phyloP scores from a whole-genome alignment of 2,888 invertebrate genomes.

The Uropetala carovei region DNA sequence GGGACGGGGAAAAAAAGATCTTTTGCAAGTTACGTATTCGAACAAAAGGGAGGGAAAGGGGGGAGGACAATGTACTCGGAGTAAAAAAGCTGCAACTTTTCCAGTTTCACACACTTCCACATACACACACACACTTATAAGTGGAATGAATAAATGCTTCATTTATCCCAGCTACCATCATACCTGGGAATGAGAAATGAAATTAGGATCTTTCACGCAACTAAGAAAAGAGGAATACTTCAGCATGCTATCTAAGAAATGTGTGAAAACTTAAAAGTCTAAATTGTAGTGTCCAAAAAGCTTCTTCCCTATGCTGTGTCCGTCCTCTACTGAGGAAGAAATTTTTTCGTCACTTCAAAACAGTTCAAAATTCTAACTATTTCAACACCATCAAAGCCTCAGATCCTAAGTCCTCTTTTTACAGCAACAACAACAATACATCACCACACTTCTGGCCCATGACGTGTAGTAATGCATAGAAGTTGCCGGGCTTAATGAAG shows the following conservation, averaged over 20 bases:
- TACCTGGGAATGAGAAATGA: constrained; percentile 21
- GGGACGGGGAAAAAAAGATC: neutral
- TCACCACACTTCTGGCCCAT: neutral
- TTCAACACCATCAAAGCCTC: constrained; percentile 32
- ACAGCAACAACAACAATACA: neutral
- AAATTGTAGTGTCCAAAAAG: constrained; percentile 9
- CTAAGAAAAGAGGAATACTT: neutral
- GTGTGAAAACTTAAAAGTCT: constrained; percentile 16
- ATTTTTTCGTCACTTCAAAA: constrained; percentile 27
- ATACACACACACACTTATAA: constrained; percentile 33
- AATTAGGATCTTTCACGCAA: neutral
- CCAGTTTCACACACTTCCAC: constrained; percentile 58
- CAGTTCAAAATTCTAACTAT: constrained; percentile 8
- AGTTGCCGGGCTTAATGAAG: constrained; percentile 28
- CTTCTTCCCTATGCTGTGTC: constrained; percentile 4
- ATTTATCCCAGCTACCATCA: neutral
- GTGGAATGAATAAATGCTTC: constrained; percentile 60
- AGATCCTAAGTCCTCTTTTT: neutral
- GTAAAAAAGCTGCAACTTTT: constrained; percentile 55
- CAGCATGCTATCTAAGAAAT: neutral
- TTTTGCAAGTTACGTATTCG: neutral
- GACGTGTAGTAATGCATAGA: neutral
- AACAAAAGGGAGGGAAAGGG: neutral
- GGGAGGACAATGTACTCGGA: neutral
- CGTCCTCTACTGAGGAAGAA: neutral